These are phyloP conservation scores for Lasioglossum albipes DNA, from an alignment of 1,140 invertebrate species.

Conservation along the genomic window DNA sequence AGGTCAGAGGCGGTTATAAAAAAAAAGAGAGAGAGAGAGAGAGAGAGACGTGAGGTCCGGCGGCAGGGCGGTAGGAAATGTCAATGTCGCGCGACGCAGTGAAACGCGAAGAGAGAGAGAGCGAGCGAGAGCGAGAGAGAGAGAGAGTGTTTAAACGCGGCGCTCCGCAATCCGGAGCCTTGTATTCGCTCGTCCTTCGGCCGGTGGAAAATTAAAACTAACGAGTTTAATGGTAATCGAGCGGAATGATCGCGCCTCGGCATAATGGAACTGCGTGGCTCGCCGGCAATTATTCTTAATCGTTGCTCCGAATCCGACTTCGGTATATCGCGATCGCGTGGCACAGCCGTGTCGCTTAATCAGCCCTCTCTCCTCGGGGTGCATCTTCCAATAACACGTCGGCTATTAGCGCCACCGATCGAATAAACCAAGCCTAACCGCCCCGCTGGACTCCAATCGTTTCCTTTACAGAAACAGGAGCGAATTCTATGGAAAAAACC, in stretches of 20 bases:
- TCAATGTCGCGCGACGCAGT: conserved; percentile 13
- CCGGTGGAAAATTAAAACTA: conserved; percentile 3
- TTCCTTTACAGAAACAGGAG: no score
- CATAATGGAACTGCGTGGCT: background rate
- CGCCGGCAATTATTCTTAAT: conserved; percentile 22
- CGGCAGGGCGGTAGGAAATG: background rate
- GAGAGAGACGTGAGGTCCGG: background rate
- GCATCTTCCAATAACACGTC: no score
- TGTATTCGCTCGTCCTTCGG: conserved; percentile 6
- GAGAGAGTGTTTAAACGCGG: background rate
- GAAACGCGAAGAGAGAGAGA: background rate
- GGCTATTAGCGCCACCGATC: no score
- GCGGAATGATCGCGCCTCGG: conserved; percentile 9
- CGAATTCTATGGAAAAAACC: no score
- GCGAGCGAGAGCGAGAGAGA: no score
- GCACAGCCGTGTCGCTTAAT: background rate
- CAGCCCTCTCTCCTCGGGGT: background rate
- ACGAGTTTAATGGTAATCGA: conserved; percentile 25
- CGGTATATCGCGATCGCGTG: background rate
- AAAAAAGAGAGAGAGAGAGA: background rate
- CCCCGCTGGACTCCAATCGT: no score
- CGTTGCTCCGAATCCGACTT: conserved; percentile 8
- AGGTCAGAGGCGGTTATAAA: background rate
- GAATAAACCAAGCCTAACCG: no score
- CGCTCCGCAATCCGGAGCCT: background rate